Conservation (phyloP, 1,140 invertebrate genomes). For the Neodiprion pinetum region DNA sequence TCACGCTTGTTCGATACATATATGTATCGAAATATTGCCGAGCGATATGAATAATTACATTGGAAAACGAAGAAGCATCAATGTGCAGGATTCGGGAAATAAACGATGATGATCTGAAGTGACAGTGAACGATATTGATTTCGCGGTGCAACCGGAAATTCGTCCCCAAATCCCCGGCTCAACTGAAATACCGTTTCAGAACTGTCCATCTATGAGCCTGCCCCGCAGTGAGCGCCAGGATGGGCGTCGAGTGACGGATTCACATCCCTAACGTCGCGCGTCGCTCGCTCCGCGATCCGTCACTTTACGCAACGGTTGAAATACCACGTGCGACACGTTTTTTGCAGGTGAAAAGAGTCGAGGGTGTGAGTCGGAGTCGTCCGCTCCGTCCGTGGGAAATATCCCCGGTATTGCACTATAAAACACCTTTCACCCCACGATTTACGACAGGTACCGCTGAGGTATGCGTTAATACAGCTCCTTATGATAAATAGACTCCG, state of each 20-base stretch:
- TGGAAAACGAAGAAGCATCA: no score
- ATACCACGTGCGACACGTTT: constrained; percentile 37
- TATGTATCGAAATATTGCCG: no score
- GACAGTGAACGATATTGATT: no score
- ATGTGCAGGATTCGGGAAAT: no score
- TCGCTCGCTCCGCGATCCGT: constrained; percentile 34
- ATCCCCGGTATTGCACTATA: constrained; percentile 1
- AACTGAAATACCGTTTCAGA: no score
- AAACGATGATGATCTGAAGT: no score
- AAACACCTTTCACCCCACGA: constrained; percentile 11
- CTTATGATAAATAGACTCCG: constrained; percentile 43
- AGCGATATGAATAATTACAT: no score
- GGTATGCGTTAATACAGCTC: constrained; percentile 42
- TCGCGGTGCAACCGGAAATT: no score
- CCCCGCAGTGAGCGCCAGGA: neutral
- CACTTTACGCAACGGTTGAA: constrained; percentile 38
- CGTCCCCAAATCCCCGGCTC: no score
- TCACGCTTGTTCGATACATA: no score
- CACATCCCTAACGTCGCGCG: neutral
- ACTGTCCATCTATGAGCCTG: neutral
- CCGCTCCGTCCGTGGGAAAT: constrained; percentile 3
- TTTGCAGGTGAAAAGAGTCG: constrained; percentile 14
- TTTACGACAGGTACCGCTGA: constrained; percentile 26
- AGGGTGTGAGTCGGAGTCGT: constrained; percentile 4
- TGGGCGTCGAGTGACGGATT: neutral